These are phyloP conservation scores for Nephrotoma guestfalica DNA, from an alignment of 2,888 invertebrate species.

Conservation along the genomic window DNA sequence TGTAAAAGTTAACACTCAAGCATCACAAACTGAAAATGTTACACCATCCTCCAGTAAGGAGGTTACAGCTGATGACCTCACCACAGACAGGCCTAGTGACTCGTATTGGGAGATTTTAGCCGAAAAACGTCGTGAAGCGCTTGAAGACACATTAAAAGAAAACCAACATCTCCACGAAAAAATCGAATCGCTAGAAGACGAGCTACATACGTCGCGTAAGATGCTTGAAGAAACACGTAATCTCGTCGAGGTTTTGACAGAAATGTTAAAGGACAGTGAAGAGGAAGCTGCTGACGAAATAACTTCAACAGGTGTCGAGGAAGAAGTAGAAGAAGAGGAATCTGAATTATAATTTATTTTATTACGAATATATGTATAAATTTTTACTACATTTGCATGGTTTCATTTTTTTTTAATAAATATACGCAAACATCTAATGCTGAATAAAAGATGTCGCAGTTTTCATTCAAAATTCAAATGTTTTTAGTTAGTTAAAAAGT, in stretches of 20 bases:
- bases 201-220: constrained; percentile 51
- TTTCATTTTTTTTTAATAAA: neutral
- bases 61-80: constrained; percentile 54
- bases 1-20: constrained; percentile 18
- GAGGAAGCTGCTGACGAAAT: constrained; percentile 12
- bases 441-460: neutral
- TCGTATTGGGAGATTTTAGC: constrained; percentile 65
- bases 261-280: constrained; percentile 46
- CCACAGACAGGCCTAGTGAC: constrained; percentile 51
- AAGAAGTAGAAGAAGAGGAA: neutral
- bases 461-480: neutral
- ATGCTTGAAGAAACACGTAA: constrained; percentile 61
- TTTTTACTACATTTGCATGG: neutral
- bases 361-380: neutral
- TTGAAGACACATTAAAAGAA: constrained; percentile 58
- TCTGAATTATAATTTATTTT: neutral
- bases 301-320: neutral
- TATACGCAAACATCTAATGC: neutral
- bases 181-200: constrained; percentile 33
- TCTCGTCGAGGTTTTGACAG: constrained; percentile 62
- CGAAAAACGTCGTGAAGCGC: constrained; percentile 53
- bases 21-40: constrained; percentile 18
- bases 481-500: neutral
- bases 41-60: neutral
- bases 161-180: constrained; percentile 44